Conservation (phyloP, 2,113 vertebrate genomes). For the Dicrurus megarhynchus region DNA sequence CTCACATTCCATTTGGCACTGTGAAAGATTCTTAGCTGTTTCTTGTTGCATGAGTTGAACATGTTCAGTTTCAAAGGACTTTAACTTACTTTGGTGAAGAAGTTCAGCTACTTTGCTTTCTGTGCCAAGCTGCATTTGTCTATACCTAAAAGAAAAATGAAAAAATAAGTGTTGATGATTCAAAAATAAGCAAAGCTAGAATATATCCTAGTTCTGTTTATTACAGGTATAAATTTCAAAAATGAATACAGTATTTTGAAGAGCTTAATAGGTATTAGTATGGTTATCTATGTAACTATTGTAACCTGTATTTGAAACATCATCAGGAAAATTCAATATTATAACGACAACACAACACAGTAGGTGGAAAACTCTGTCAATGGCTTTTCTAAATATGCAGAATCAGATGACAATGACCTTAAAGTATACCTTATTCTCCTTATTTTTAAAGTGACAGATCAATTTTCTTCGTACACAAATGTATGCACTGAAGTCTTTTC, state of each 20-base stretch:
- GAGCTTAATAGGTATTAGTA: neutral
- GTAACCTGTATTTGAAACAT: neutral
- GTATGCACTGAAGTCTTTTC: neutral
- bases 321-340: neutral
- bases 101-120: constrained; percentile 89
- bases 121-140: constrained; percentile 87
- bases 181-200: neutral
- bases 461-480: neutral
- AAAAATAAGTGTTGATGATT: neutral
- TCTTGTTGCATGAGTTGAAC: constrained; percentile 91
- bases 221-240: neutral
- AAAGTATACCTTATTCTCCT: neutral
- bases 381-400: neutral
- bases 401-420: neutral
- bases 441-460: neutral
- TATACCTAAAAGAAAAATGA: constrained; percentile 73
- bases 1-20: constrained; percentile 94
- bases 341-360: neutral
- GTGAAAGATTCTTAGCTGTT: constrained; percentile 86
- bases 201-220: neutral
- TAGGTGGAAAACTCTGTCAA: neutral
- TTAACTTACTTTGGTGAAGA: constrained; percentile 89
- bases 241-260: neutral
- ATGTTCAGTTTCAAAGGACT: constrained; percentile 90
- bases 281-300: neutral